Conservation (phyloP, 2,113 vertebrate species). For the Cichladusa arquata region DNA sequence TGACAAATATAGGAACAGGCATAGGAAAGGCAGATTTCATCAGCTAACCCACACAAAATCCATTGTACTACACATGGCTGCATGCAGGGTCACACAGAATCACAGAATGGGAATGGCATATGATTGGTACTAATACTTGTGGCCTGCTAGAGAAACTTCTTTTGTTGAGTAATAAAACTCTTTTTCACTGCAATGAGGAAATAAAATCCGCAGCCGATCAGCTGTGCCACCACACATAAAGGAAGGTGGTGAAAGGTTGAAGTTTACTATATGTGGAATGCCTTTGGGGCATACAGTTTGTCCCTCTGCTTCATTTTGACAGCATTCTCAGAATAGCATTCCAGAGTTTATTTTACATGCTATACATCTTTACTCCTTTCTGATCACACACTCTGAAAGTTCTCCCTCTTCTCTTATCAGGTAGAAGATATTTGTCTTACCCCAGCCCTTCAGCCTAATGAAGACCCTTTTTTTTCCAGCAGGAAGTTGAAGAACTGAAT, state of each 20-base stretch:
- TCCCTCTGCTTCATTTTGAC: background rate
- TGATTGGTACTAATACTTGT: background rate
- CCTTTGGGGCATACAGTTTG: background rate
- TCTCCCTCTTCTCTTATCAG: conserved; percentile 3
- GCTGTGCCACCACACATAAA: background rate
- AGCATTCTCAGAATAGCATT: background rate
- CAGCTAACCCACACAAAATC: background rate
- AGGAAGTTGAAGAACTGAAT: conserved; percentile 35
- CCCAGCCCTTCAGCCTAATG: background rate
- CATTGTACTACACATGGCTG: background rate
- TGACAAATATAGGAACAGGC: background rate
- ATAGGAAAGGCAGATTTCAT: background rate
- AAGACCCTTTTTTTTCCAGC: conserved; percentile 45
- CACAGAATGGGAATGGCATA: background rate
- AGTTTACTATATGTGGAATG: background rate
- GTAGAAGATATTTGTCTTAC: background rate
- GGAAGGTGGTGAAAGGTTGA: background rate
- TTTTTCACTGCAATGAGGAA: background rate
- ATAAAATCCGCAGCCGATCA: background rate
- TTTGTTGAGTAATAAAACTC: background rate
- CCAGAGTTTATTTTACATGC: conserved; percentile 13
- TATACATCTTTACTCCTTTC: background rate
- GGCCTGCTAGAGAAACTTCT: background rate
- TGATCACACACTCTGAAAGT: background rate
- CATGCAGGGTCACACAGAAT: background rate